Percentiles rank a stretch among this genome's conserved stretches.
These are phyloP conservation scores for Pachydiplax longipennis DNA, from an alignment of 2,888 invertebrate genomes.

Conservation along the genomic window DNA sequence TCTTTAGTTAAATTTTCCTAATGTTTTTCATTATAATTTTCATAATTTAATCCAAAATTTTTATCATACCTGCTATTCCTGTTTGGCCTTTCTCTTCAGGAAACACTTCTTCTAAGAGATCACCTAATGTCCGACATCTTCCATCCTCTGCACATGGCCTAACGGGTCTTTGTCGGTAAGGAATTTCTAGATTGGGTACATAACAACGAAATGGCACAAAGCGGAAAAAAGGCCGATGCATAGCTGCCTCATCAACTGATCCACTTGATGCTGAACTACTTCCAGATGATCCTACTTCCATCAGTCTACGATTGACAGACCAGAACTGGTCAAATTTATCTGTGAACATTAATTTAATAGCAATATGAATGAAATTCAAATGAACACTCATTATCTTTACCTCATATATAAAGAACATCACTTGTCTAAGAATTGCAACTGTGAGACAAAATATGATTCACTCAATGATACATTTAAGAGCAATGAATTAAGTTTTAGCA, in stretches of 20 bases:
- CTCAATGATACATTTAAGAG: too few species aligned
- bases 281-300: slow-evolving; percentile 70
- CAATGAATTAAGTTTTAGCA: too few species aligned
- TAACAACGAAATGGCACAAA: slow-evolving; percentile 90
- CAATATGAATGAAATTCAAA: too few species aligned
- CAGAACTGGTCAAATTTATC: slow-evolving; percentile 99
- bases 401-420: too few species aligned
- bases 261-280: background rate
- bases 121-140: slow-evolving; percentile 72
- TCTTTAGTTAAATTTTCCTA: too few species aligned
- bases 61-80: background rate
- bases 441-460: too few species aligned
- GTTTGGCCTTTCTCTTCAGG: slow-evolving; percentile 59
- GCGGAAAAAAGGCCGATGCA: slow-evolving; percentile 87
- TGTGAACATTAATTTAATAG: slow-evolving; percentile 59
- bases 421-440: too few species aligned
- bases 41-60: too few species aligned
- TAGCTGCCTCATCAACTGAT: slow-evolving; percentile 74
- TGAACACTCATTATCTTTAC: too few species aligned
- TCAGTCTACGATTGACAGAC: slow-evolving; percentile 93
- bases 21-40: too few species aligned
- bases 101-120: slow-evolving; percentile 74
- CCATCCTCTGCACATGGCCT: slow-evolving; percentile 80
- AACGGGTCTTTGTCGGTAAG: slow-evolving; percentile 77
- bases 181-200: slow-evolving; percentile 69